Conservation (phyloP, 1,140 invertebrate species). For the Drosophila lacertosa region DNA sequence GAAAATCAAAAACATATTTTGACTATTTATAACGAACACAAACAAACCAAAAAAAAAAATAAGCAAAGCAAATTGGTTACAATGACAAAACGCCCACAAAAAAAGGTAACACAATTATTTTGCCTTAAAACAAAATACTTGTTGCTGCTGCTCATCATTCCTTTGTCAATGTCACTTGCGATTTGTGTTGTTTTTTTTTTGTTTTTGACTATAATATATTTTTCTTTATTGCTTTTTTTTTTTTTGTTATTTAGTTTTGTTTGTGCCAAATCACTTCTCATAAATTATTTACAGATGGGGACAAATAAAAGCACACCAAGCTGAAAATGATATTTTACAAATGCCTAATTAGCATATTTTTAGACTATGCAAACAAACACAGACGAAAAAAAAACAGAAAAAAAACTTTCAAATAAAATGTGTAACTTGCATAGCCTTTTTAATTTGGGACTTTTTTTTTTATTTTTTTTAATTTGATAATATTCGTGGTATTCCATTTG, state of each 20-base stretch:
- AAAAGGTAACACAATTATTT: constrained; percentile 22
- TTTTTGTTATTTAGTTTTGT: constrained; percentile 15
- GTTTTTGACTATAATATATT: background rate
- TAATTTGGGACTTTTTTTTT: constrained; percentile 4
- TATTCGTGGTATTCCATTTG: constrained; percentile 19
- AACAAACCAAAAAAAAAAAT: constrained; percentile 12
- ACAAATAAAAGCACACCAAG: constrained; percentile 24
- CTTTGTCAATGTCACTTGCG: constrained; percentile 47
- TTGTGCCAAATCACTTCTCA: constrained; percentile 46
- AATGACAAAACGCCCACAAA: constrained; percentile 32
- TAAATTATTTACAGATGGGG: constrained; percentile 50
- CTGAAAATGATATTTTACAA: constrained; percentile 39
- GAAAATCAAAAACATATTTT: constrained; percentile 26
- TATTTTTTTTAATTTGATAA: constrained; percentile 16
- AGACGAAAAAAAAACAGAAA: background rate
- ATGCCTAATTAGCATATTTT: constrained; percentile 33
- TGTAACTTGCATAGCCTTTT: constrained; percentile 11
- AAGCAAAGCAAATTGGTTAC: too few species aligned
- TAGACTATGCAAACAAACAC: constrained; percentile 6
- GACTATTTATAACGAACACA: constrained; percentile 13
- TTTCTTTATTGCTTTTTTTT: constrained; percentile 27
- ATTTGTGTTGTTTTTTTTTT: constrained; percentile 23
- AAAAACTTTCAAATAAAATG: constrained; percentile 20
- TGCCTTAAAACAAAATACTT: constrained; percentile 18
- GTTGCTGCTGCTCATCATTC: constrained; percentile 31